Percentiles rank a stretch among this genome's conserved stretches.
phyloP scores from a whole-genome alignment of 2,113 vertebrate genomes.

The Cervus canadensis region DNA sequence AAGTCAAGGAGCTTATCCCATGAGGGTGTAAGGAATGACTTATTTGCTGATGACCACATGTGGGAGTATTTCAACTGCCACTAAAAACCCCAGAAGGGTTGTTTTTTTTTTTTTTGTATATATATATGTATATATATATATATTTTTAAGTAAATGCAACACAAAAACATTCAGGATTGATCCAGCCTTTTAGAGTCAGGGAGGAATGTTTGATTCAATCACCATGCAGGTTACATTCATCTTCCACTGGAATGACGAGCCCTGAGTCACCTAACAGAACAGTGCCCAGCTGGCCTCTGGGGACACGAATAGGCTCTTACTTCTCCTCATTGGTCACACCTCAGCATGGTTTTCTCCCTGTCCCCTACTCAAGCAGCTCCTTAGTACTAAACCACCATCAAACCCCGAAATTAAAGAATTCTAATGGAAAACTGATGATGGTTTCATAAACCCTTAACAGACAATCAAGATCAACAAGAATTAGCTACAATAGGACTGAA shows the following conservation, averaged over 20 bases:
- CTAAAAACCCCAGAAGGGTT: conserved; percentile 30
- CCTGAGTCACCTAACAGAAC: background rate
- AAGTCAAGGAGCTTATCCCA: conserved; percentile 34
- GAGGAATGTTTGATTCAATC: background rate
- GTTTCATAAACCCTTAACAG: background rate
- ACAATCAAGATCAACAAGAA: background rate
- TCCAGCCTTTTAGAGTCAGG: conserved; percentile 24
- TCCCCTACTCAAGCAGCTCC: background rate
- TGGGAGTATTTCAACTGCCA: conserved; percentile 35
- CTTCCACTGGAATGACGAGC: conserved; percentile 34
- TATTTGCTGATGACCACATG: conserved; percentile 8
- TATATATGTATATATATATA: background rate
- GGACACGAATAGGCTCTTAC: background rate
- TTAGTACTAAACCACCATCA: conserved; percentile 20
- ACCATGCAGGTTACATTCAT: background rate
- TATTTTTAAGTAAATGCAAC: conserved; percentile 32
- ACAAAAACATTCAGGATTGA: conserved; percentile 33
- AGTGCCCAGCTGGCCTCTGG: background rate
- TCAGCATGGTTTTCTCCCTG: background rate
- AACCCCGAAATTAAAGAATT: background rate
- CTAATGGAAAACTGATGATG: background rate
- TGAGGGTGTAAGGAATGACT: conserved; percentile 47
- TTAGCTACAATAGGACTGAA: background rate
- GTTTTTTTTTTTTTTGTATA: background rate
- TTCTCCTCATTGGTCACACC: background rate